Evolutionary conservation across 1,140 invertebrate species (phyloP).

Genomic region (Magallana angulata): DNA sequence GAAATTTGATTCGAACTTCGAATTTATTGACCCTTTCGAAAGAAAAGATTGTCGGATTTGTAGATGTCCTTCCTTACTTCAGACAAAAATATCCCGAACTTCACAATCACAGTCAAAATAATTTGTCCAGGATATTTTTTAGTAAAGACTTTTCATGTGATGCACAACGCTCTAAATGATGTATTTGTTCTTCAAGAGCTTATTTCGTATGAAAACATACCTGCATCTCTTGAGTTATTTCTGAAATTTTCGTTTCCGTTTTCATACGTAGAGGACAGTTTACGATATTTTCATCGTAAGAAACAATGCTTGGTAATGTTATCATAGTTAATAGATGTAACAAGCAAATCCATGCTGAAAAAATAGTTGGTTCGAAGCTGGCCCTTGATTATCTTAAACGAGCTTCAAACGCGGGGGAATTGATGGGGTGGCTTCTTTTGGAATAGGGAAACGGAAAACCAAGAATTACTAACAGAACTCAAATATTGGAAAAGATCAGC

Average conservation of each 20-base stretch:
- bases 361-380: background rate
- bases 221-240: background rate
- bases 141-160: too few relatives aligned
- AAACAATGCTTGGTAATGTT: background rate
- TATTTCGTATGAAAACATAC: background rate
- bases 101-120: background rate
- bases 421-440: background rate
- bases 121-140: background rate
- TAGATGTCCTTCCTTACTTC: background rate
- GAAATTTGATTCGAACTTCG: background rate
- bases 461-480: background rate
- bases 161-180: background rate
- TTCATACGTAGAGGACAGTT: background rate
- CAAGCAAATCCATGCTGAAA: background rate
- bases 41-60: constrained; percentile 1
- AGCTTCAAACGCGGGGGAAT: background rate
- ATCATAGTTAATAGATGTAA: background rate
- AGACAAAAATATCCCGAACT: constrained; percentile 1
- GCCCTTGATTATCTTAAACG: background rate
- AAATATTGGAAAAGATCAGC: background rate
- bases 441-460: background rate
- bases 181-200: background rate
- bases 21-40: background rate
- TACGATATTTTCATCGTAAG: background rate
- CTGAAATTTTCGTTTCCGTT: background rate